These are phyloP conservation scores for Eulithis testata DNA, from an alignment of 2,888 invertebrate species.

Conservation along the genomic window DNA sequence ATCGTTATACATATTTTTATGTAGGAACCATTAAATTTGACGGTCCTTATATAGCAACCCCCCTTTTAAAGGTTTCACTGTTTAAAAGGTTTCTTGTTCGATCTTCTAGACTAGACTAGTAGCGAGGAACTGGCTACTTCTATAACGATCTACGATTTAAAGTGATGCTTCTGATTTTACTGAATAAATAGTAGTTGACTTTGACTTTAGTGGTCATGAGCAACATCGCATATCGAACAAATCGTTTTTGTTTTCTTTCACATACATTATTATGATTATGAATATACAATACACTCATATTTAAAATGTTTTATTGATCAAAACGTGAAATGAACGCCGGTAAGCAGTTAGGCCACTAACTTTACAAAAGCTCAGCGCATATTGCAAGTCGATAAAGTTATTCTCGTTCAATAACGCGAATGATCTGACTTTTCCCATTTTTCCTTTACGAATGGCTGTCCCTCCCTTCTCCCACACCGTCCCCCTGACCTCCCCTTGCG, in stretches of 20 bases:
- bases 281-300: too few species aligned
- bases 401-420: conserved; percentile 81
- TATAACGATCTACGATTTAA: too few species aligned
- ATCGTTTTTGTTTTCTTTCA: too few species aligned
- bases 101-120: too few species aligned
- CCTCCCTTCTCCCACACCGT: conserved; percentile 47
- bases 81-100: too few species aligned
- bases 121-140: too few species aligned
- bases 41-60: conserved; percentile 28
- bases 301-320: neutral
- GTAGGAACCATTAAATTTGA: conserved; percentile 50
- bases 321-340: neutral
- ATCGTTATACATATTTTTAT: conserved; percentile 53
- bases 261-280: too few species aligned
- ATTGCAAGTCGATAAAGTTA: conserved; percentile 78
- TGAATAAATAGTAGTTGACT: too few species aligned
- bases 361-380: conserved; percentile 49
- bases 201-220: too few species aligned
- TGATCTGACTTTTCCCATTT: conserved; percentile 82
- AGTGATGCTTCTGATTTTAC: too few species aligned
- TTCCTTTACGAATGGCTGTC: conserved; percentile 69
- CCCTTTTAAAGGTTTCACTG: neutral
- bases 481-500: conserved; percentile 66
- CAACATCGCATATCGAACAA: too few species aligned
- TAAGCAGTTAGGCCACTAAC: conserved; percentile 1